phyloP scores from a whole-genome alignment of 2,113 vertebrate genomes.

The Ceyx margarethae region DNA sequence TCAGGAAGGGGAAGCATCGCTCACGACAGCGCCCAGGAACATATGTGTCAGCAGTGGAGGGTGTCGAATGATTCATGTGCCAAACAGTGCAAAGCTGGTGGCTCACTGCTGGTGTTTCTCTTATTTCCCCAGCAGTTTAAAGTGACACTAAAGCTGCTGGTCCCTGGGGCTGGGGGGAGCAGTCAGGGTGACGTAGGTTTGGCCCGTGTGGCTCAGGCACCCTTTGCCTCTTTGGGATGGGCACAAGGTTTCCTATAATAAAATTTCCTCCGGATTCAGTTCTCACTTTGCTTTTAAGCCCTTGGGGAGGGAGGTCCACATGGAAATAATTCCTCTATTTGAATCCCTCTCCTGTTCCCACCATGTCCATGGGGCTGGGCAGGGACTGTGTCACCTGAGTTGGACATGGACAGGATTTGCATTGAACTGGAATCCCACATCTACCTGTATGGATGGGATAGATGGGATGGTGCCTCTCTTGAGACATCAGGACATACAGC shows the following conservation, averaged over 20 bases:
- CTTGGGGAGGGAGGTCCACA: neutral
- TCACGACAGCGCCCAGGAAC: neutral
- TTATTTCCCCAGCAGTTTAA: neutral
- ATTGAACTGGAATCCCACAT: neutral
- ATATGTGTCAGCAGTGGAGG: neutral
- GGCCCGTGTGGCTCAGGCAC: neutral
- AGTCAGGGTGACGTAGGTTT: neutral
- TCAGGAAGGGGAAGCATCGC: neutral
- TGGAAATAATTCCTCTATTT: neutral
- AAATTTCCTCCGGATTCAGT: neutral
- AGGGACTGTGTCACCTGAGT: neutral
- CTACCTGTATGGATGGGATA: neutral
- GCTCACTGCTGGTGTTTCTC: neutral
- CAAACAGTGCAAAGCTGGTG: neutral
- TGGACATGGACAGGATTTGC: neutral
- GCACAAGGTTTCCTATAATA: neutral
- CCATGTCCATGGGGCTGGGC: accelerated
- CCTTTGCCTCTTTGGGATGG: neutral
- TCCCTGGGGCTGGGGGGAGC: neutral
- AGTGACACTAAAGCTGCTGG: neutral
- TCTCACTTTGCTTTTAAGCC: neutral
- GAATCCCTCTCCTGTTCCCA: neutral
- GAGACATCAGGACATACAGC: neutral
- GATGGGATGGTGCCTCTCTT: neutral
- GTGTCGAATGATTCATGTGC: constrained; percentile 21